phyloP scores from a whole-genome alignment of 2,888 invertebrate genomes.

The Seira ritae region DNA sequence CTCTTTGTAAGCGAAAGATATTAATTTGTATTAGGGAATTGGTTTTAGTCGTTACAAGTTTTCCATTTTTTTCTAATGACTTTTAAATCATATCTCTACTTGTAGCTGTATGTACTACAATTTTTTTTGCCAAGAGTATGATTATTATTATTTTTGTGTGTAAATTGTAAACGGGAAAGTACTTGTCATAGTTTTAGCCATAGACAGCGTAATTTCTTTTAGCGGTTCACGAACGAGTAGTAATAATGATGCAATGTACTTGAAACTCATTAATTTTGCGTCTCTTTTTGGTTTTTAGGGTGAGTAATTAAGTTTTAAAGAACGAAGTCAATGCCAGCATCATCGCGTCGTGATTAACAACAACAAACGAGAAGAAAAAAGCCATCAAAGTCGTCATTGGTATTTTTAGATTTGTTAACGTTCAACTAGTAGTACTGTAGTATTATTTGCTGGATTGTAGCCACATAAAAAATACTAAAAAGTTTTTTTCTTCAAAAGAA shows the following conservation, averaged over 20 bases:
- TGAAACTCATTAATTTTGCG: not conserved
- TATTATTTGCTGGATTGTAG: not conserved
- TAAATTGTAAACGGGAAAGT: too few species aligned
- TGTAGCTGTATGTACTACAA: too few species aligned
- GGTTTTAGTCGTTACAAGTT: too few species aligned
- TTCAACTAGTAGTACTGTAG: not conserved
- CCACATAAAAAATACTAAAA: not conserved
- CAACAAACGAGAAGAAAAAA: not conserved
- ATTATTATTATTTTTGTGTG: too few species aligned
- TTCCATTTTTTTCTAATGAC: too few species aligned
- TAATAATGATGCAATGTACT: not conserved
- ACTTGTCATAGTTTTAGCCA: too few species aligned
- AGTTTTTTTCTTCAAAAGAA: not conserved
- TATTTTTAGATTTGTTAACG: not conserved
- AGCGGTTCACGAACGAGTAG: too few species aligned
- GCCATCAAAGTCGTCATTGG: not conserved
- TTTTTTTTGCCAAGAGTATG: too few species aligned
- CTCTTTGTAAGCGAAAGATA: too few species aligned
- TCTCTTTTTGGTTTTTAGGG: slow-evolving; percentile 2
- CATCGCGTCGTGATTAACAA: not conserved
- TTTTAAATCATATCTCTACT: too few species aligned
- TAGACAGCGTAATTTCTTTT: too few species aligned
- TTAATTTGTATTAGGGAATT: too few species aligned
- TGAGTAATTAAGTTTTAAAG: not conserved
- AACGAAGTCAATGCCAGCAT: not conserved